Conservation (phyloP, 35 echinoderm and acorn worm species). For the Strongylocentrotus purpuratus region DNA sequence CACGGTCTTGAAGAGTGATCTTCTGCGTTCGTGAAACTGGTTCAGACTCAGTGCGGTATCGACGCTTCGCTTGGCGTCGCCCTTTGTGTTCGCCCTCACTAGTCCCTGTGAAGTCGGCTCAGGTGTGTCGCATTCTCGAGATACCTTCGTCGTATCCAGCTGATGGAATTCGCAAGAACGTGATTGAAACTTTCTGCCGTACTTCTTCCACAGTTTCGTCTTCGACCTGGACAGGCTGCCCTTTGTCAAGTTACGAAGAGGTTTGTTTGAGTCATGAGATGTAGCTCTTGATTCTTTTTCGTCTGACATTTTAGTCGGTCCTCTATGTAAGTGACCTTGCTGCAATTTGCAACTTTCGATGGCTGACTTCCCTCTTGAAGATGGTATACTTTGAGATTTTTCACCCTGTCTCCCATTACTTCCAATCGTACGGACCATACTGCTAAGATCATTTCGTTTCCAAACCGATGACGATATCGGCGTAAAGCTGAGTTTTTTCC, state of each 20-base stretch:
- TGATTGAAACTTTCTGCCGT: background rate
- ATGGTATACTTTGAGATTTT: background rate
- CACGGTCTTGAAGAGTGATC: constrained; percentile 11
- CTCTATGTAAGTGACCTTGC: background rate
- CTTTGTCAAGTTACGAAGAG: background rate
- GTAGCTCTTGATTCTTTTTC: background rate
- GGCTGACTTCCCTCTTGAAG: background rate
- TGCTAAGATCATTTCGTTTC: background rate
- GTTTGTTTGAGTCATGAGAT: background rate
- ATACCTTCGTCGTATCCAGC: background rate
- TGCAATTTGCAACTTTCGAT: background rate
- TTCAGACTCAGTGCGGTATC: background rate
- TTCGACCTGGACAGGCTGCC: background rate
- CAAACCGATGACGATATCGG: background rate
- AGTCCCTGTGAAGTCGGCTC: background rate
- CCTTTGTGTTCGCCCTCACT: background rate
- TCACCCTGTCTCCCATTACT: background rate
- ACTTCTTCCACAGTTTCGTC: background rate
- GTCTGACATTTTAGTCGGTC: background rate
- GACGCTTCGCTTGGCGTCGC: background rate
- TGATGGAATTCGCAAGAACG: background rate
- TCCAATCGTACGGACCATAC: background rate
- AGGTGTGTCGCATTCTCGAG: background rate
- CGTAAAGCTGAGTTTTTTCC: background rate
- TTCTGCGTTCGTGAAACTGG: constrained; percentile 23